phyloP scores from a whole-genome alignment of 1,140 invertebrate species.

The Apis dorsata region DNA sequence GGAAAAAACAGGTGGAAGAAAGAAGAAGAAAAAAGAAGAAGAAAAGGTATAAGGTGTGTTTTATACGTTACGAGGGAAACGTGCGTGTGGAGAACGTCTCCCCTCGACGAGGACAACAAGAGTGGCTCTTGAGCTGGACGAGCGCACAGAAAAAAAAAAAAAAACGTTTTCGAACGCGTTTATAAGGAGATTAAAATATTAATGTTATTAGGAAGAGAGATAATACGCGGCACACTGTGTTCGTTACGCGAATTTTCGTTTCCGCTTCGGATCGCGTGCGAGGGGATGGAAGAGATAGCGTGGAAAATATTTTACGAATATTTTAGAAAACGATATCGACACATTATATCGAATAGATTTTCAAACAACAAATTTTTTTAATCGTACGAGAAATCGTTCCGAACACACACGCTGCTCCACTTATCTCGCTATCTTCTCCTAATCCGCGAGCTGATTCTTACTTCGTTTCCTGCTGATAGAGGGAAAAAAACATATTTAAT shows the following conservation, averaged over 20 bases:
- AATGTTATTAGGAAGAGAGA: background rate
- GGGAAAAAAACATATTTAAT: background rate
- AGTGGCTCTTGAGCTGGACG: constrained; percentile 51
- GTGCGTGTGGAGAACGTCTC: constrained; percentile 36
- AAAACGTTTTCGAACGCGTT: background rate
- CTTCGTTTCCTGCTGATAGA: background rate
- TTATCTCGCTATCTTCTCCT: constrained; percentile 20
- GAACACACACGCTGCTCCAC: background rate
- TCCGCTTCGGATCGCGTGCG: background rate
- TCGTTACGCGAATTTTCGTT: constrained; percentile 12
- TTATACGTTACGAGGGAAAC: constrained; percentile 21
- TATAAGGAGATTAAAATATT: background rate
- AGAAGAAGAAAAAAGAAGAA: background rate
- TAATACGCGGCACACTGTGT: background rate
- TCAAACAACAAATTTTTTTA: background rate
- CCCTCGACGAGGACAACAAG: constrained; percentile 21
- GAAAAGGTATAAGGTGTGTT: constrained; percentile 28
- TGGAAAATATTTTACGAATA: constrained; percentile 25
- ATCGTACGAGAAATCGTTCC: background rate
- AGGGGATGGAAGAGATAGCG: background rate
- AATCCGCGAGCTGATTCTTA: constrained; percentile 5
- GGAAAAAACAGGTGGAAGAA: background rate
- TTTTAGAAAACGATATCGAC: constrained; percentile 13
- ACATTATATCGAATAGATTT: background rate
- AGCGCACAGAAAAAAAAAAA: background rate